Conservation (phyloP, 2,888 invertebrate species). For the Metellina segmentata region DNA sequence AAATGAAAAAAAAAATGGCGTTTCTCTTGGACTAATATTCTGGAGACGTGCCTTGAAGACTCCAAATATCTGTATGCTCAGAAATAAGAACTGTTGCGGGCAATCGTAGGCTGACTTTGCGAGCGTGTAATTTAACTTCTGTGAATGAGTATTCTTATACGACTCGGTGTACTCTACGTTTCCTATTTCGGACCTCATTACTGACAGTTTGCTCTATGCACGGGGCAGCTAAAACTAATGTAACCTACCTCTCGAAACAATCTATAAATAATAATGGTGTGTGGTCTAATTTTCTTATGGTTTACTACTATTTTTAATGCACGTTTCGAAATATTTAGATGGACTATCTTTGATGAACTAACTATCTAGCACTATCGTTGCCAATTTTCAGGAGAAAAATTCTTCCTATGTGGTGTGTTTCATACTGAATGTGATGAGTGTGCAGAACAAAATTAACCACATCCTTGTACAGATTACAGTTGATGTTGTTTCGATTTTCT, state of each 20-base stretch:
- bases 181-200: conserved; percentile 76
- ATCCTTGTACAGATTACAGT: conserved; percentile 74
- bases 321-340: conserved; percentile 76
- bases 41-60: no score
- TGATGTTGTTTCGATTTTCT: conserved; percentile 64
- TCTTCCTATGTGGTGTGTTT: conserved; percentile 73
- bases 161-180: conserved; percentile 69
- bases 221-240: conserved; percentile 73
- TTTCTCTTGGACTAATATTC: no score
- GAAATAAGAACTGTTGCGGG: neutral
- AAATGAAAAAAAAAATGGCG: no score
- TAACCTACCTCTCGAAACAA: conserved; percentile 76
- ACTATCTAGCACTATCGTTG: conserved; percentile 74
- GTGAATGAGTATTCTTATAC: conserved; percentile 9
- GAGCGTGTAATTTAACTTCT: neutral
- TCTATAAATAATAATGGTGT: conserved; percentile 76
- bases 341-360: conserved; percentile 74
- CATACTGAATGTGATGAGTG: conserved; percentile 71
- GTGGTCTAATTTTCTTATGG: conserved; percentile 74
- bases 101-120: neutral
- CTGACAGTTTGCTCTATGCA: conserved; percentile 69
- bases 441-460: conserved; percentile 71
- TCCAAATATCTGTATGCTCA: no score
- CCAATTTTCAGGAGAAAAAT: conserved; percentile 60
- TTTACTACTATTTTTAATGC: conserved; percentile 76